Evolutionary conservation across 2,113 vertebrate genomes (phyloP).

Genomic region (Lophura nycthemera): DNA sequence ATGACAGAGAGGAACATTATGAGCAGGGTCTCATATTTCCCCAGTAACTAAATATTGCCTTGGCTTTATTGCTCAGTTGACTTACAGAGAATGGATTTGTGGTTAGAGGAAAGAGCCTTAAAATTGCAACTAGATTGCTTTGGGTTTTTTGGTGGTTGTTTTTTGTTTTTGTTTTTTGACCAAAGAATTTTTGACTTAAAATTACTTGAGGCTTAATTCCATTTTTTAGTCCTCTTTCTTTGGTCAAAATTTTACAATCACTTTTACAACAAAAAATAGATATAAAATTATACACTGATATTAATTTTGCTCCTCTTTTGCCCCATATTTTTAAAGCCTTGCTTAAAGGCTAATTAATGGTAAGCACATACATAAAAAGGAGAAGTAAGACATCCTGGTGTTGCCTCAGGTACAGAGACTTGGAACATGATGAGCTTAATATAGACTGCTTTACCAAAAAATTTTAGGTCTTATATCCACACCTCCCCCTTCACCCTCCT

Average conservation of each 20-base stretch:
- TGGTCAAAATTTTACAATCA: background rate
- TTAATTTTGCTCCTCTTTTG: background rate
- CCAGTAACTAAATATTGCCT: slow-evolving; percentile 60
- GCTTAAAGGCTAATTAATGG: slow-evolving; percentile 43
- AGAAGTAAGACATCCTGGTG: background rate
- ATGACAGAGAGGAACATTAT: slow-evolving; percentile 8
- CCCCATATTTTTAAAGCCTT: background rate
- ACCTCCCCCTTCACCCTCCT: background rate
- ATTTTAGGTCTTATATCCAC: background rate
- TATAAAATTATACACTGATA: background rate
- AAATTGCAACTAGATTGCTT: slow-evolving; percentile 26
- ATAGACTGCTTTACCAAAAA: background rate
- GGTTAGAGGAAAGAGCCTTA: slow-evolving; percentile 43
- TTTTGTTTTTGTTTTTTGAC: background rate
- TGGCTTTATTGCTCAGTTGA: slow-evolving; percentile 59
- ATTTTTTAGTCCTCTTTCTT: background rate
- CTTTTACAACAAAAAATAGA: background rate
- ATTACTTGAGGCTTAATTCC: background rate
- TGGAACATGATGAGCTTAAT: background rate
- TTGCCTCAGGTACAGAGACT: background rate
- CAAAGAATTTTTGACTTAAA: slow-evolving; percentile 26
- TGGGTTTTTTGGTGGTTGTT: background rate
- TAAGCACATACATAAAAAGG: background rate
- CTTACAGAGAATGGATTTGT: slow-evolving; percentile 46
- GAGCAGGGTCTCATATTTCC: slow-evolving; percentile 39